phyloP scores from a whole-genome alignment of 2,888 invertebrate genomes.

The Brachyptera risi region DNA sequence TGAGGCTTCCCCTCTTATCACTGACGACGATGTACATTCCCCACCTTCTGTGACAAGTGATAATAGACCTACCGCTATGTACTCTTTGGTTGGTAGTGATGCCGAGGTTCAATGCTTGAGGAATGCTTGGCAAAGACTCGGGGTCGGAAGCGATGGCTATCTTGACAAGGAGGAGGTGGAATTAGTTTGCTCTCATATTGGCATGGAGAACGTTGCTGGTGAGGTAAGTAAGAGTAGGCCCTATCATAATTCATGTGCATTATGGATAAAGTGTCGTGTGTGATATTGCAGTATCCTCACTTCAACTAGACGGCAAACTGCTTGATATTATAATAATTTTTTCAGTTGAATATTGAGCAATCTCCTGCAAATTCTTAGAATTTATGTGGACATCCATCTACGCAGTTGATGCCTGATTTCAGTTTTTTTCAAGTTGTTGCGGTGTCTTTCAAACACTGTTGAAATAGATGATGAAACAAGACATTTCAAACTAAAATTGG shows the following conservation, averaged over 20 bases:
- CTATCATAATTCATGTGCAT: neutral
- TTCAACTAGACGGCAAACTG: neutral
- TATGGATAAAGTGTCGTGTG: neutral
- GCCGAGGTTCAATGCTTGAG: conserved; percentile 55
- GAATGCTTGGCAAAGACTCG: conserved; percentile 59
- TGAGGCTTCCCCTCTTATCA: neutral
- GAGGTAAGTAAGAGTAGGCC: conserved; percentile 49
- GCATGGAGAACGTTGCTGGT: conserved; percentile 59
- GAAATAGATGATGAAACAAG: no score
- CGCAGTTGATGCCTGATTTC: no score
- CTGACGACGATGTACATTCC: neutral
- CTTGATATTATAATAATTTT: neutral
- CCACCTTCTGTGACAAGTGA: neutral
- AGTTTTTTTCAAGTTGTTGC: no score
- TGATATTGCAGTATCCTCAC: no score
- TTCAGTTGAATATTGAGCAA: neutral
- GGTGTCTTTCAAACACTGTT: no score
- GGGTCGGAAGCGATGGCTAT: conserved; percentile 57
- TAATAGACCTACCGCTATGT: neutral
- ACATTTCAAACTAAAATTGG: no score
- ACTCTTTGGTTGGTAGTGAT: conserved; percentile 1
- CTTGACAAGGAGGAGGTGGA: conserved; percentile 60
- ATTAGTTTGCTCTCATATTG: conserved; percentile 61
- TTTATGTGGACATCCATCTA: no score
- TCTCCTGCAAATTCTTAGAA: no score